Conservation (phyloP, 2,888 invertebrate genomes). For the Agrotis segetum region DNA sequence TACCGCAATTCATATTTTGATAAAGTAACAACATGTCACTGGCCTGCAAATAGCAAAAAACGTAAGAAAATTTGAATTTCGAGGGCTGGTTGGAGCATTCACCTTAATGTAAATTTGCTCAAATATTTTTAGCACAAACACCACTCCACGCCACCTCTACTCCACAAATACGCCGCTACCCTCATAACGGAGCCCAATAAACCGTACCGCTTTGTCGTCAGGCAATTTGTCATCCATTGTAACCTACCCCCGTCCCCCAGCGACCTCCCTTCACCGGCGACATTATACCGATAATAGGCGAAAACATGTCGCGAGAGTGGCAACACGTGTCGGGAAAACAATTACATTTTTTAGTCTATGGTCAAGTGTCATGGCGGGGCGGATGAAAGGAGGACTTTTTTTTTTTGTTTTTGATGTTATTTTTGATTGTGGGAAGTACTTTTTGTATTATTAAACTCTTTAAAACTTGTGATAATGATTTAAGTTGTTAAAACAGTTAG, state of each 20-base stretch:
- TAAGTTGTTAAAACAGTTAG: no score
- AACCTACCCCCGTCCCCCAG: conserved; percentile 51
- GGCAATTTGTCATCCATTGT: conserved; percentile 89
- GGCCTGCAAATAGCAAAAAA: no score
- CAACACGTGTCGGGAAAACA: conserved; percentile 85
- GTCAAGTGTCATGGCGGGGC: conserved; percentile 63
- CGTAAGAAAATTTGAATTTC: no score
- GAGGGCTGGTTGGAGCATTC: no score
- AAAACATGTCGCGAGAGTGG: conserved; percentile 83
- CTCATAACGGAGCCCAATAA: conserved; percentile 89
- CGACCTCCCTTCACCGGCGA: conserved; percentile 42
- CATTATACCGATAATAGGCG: conserved; percentile 62
- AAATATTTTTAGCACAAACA: neutral
- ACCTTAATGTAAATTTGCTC: neutral
- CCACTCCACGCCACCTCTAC: conserved; percentile 66
- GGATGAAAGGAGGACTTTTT: conserved; percentile 38
- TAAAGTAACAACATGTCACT: no score
- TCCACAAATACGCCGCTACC: conserved; percentile 82
- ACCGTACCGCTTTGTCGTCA: conserved; percentile 87
- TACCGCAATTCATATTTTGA: no score
- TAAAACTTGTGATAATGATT: no score
- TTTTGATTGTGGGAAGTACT: no score
- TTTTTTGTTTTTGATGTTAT: conserved; percentile 14
- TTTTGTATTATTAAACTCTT: no score
- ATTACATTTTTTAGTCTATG: conserved; percentile 82